These are phyloP conservation scores for Galaxias olidus DNA, from an alignment of 2,797 vertebrate genomes.

Conservation along the genomic window DNA sequence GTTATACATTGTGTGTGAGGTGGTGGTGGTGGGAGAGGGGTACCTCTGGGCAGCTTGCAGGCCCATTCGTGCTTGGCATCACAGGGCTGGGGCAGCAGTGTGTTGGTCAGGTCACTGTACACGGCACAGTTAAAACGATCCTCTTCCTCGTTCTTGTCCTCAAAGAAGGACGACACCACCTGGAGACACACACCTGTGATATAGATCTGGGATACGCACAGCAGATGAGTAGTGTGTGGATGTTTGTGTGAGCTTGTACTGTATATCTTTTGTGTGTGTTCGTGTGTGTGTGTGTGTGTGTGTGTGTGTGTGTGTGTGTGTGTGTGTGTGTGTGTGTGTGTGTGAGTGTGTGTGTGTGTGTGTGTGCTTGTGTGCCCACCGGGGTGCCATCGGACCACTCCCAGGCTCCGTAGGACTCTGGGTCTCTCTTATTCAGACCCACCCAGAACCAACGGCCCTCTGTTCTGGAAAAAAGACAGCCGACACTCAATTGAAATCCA, in stretches of 20 bases:
- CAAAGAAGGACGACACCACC: slow-evolving; percentile 88
- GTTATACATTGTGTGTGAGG: background rate
- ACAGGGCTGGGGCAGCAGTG: slow-evolving; percentile 79
- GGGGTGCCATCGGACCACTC: slow-evolving; percentile 90
- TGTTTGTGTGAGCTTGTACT: too few species aligned
- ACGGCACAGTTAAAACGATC: slow-evolving; percentile 83
- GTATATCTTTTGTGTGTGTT: background rate
- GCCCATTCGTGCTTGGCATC: slow-evolving; percentile 89
- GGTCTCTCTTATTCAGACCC: slow-evolving; percentile 91
- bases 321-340: slow-evolving; percentile 4
- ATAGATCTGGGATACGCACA: too few species aligned
- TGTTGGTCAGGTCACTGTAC: slow-evolving; percentile 78
- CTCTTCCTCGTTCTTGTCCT: slow-evolving; percentile 81
- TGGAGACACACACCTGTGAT: slow-evolving; percentile 48
- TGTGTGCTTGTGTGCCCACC: slow-evolving; percentile 72
- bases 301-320: background rate
- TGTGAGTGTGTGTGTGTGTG: background rate
- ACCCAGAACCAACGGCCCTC: slow-evolving; percentile 94
- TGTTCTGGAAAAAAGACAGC: slow-evolving; percentile 64
- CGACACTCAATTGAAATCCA: slow-evolving; percentile 15
- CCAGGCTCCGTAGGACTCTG: slow-evolving; percentile 80
- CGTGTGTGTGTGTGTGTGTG: background rate
- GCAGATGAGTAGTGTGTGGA: too few species aligned
- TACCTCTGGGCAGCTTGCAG: slow-evolving; percentile 91
- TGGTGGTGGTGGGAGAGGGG: background rate